Conservation (phyloP, 2,888 invertebrate genomes). For the Mayetiola destructor region DNA sequence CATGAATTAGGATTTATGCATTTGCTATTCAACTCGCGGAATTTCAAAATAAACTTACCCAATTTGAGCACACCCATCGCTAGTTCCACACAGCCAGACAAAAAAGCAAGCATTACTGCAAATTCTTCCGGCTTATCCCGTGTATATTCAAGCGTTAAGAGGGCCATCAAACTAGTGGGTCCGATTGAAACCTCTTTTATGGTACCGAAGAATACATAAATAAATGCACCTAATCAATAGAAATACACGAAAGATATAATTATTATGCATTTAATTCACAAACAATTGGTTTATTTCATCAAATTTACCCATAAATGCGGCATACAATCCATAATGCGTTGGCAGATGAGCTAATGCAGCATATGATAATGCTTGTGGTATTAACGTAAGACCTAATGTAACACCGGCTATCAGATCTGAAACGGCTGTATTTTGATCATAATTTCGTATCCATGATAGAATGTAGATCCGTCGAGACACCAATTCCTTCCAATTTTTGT, state of each 20-base stretch:
- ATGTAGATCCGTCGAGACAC: slow-evolving; percentile 37
- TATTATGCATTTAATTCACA: background rate
- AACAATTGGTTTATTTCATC: background rate
- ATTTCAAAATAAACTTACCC: slow-evolving; percentile 38
- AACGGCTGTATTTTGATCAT: slow-evolving; percentile 50
- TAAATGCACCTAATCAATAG: slow-evolving; percentile 49
- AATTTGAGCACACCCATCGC: slow-evolving; percentile 63
- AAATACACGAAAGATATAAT: background rate
- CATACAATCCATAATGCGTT: slow-evolving; percentile 84
- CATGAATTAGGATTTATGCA: background rate
- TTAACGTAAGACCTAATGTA: slow-evolving; percentile 78
- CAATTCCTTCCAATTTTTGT: slow-evolving; percentile 13
- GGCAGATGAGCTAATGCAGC: slow-evolving; percentile 71
- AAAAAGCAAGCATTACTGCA: slow-evolving; percentile 60
- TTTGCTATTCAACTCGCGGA: background rate
- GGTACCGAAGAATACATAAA: slow-evolving; percentile 78
- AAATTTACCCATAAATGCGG: slow-evolving; percentile 61
- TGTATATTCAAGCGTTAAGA: slow-evolving; percentile 59
- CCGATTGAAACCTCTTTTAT: slow-evolving; percentile 77
- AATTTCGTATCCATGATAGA: slow-evolving; percentile 51
- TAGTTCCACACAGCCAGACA: slow-evolving; percentile 63
- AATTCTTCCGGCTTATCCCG: slow-evolving; percentile 53
- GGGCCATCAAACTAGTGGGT: slow-evolving; percentile 85
- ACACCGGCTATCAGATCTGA: slow-evolving; percentile 79
- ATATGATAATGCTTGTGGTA: slow-evolving; percentile 87